Base-by-base conservation (phyloP, 2,797 vertebrate species). In the Passerculus sandwichensis region DNA sequence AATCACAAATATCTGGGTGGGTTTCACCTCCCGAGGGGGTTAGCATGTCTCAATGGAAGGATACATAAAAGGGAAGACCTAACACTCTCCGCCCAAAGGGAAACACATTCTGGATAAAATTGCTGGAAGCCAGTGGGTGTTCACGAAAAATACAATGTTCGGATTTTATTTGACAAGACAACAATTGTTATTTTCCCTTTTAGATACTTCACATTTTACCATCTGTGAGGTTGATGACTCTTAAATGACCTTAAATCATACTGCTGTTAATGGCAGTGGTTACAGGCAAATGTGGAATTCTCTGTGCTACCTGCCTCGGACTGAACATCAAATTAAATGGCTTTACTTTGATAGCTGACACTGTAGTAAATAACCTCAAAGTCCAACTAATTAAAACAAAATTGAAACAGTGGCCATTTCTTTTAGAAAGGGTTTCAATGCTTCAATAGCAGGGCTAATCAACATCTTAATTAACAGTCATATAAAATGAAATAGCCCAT, bases 1-100 rank as follows among this genome's bases (percentile, higher is more conserved):
- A 97, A 96, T 97, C 96, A 97, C 97, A 98, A 96, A 98, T 97
- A 97, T 97, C 96, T 98, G 98, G 98, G 98, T 98, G 98, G 98
- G 96, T 96, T 98, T 97, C 97, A 94, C 95, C 96, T 98, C 97
- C 96, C 94, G 26, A 74, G 97, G 95, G 97, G 93, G 79, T 96
- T 85, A 59, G 83, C 85, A 45, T 48, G 88, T 98, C 98, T 98
- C 97, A 97, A 96, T 97, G 97, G 97, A 97, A 98, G 97, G 97
- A 98, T 98, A 98, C 98, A 97, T 97, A 90, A 95, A 95, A 88
- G 97, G 96, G 97, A 97, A 96, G 96, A 96, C 96, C 95, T 94
- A 91, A 94, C 91, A 93, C 97, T 97, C 97, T 97, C 97, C 97
- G 85, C 98, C 97, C 98, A 97, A 98, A 97, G 97, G 98, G 97